Conservation (phyloP, 2,797 vertebrate species). For the Lepus oiostolus region DNA sequence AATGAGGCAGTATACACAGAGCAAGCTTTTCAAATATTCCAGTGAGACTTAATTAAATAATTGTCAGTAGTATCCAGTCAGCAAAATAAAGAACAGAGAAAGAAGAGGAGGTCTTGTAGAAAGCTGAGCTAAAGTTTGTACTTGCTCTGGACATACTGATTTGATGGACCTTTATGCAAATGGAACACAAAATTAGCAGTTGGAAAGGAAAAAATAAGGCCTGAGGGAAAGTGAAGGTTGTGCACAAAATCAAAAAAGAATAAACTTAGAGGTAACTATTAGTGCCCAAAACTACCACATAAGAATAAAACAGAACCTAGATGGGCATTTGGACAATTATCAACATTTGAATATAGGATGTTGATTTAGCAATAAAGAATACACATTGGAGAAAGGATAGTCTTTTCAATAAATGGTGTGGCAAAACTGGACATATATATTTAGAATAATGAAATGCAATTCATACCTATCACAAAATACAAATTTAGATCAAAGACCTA, state of each 20-base stretch:
- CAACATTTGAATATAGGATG: background rate
- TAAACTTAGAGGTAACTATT: background rate
- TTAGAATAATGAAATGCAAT: background rate
- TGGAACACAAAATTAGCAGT: background rate
- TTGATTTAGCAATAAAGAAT: constrained; percentile 11
- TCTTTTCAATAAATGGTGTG: too few relatives aligned
- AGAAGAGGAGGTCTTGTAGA: background rate
- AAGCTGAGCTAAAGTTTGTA: background rate
- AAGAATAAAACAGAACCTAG: background rate
- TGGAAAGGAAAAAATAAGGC: background rate
- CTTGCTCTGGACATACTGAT: background rate
- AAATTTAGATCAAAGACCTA: too few relatives aligned
- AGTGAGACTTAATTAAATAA: constrained; percentile 11
- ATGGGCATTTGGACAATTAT: background rate
- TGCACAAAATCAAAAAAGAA: background rate
- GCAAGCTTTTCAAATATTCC: background rate
- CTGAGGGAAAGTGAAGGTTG: background rate
- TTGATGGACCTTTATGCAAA: background rate
- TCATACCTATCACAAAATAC: too few relatives aligned
- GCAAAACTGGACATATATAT: too few relatives aligned
- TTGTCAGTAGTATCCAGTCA: background rate
- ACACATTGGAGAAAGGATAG: too few relatives aligned
- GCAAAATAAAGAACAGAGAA: background rate
- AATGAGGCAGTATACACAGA: background rate
- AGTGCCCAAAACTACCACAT: background rate